Evolutionary conservation across 92 coral and sea anemone genomes (phyloP), one percentile per base, ranked within the genome.

Genomic region (Phymanthus crucifer): DNA sequence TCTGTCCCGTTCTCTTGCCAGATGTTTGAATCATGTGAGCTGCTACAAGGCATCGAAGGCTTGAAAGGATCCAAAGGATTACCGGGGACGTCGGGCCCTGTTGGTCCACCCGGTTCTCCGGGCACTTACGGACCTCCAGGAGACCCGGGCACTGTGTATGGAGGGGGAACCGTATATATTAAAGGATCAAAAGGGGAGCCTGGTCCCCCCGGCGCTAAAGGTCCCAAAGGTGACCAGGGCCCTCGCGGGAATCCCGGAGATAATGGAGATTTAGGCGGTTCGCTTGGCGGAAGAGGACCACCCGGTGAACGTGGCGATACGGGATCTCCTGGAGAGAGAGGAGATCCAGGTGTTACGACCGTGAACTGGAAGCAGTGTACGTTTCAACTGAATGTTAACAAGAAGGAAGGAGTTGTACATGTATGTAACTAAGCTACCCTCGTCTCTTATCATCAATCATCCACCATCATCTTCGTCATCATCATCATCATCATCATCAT

Each of bases 1-100:
- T 24, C 12, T 23, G 31, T 26, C 32, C 69, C 40, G 16, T 40
- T 56, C 48, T 56, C 11, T 76, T 47, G 40, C 17, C 70, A 91
- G 95, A 91, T 91, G 95, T 80, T 85, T 58, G 86, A 91, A 35
- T 83, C 92, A 33, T 91, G 95, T 72, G 95, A 91, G 81, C 86
- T 91, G 8, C 80, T 78, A 32, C 81, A 73, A 16, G 95, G 95
- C 14, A 86, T 88, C 32, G 86, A 82, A 8, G 95, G 95, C 40
- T 76, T 74, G 26, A 86, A 77, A 6, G 95, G 95, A 78, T 54
- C 32, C 19, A 73, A 78, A 40, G 95, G 95, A 48, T 3, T 17
- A 8, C 65, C 54, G 1, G 95, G 95, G 17, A 66, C 50, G 16
- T 72, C 71, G 1, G 95, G 95, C 14, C 0, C 24, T 68, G 21